phyloP scores from a whole-genome alignment of 2,113 vertebrate species.

The Aix galericulata region DNA sequence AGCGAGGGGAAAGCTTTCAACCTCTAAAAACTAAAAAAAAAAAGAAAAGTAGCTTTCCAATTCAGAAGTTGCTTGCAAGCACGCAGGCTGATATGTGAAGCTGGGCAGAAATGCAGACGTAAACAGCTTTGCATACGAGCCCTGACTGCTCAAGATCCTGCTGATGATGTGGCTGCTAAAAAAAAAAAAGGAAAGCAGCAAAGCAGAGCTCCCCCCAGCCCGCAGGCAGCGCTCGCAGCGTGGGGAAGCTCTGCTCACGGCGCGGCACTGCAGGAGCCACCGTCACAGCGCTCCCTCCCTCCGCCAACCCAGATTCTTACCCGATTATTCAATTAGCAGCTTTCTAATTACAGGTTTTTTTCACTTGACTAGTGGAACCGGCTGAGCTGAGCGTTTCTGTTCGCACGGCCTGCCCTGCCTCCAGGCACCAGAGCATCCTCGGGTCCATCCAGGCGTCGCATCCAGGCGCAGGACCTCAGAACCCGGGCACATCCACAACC shows the following conservation, averaged over 20 bases:
- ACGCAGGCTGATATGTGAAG: fast-evolving
- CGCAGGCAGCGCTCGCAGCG: background rate
- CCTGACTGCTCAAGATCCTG: background rate
- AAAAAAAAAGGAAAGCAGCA: too few species aligned
- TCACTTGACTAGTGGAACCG: background rate
- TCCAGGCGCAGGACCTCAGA: background rate
- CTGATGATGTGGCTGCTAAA: background rate
- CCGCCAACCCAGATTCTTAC: background rate
- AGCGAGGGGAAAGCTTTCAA: too few species aligned
- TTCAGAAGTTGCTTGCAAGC: background rate
- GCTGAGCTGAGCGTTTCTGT: background rate
- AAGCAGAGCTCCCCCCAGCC: background rate
- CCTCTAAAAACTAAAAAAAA: background rate
- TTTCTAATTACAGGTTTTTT: background rate
- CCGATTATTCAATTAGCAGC: background rate
- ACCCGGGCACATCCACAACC: background rate
- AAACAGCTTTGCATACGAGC: background rate
- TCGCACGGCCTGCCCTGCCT: background rate
- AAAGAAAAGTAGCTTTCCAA: background rate
- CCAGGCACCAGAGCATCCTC: background rate
- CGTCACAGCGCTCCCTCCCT: background rate
- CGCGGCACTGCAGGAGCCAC: background rate
- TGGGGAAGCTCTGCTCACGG: background rate
- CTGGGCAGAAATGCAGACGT: fast-evolving
- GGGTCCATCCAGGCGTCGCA: fast-evolving